Evolutionary conservation across 2,888 invertebrate genomes (phyloP), one percentile per base, ranked within the genome.

Genomic region (Aquatica leii): DNA sequence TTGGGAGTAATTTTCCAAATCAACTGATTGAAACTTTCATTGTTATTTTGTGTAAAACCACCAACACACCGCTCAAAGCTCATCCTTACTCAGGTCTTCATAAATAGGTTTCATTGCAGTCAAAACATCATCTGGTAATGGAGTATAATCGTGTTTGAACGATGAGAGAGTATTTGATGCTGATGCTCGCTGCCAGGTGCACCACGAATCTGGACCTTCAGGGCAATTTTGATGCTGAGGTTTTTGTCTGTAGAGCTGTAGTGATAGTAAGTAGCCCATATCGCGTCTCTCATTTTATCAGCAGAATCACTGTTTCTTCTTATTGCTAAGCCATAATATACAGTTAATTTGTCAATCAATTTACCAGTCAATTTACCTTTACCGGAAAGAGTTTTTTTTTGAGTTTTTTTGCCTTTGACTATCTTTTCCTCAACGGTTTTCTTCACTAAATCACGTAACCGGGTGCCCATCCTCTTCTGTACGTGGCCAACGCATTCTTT

Each of bases 1-100:
- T n/a, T n/a, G n/a, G n/a, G n/a, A n/a, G n/a, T n/a, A n/a, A n/a
- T 72, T 67, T 70, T 73, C 76, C 74, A 76, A 48, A 77, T 69
- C n/a, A 73, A 58, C 53, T 74, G 71, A 58, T 76, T 76, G 8
- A 71, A 71, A 61, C 75, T 74, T 60, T 77, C 76, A 54, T 77
- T 76, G 48, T 71, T 75, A 54, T 77, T 77, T 67, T 77, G 76
- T 3, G 71, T 76, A 59, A 74, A 75, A 37, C 76, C 74, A 55
- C n/a, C n/a, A n/a, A n/a, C n/a, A n/a, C n/a, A n/a, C n/a, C n/a
- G n/a, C n/a, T n/a, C n/a, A 59, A 41, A 76, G 65, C 41, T 64
- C 62, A 35, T 75, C 70, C n/a, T 73, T 72, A 48, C 72, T 75
- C 17, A 77, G 72, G 65, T 76, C 73, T 70, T 72, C 69, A 64